phyloP scores from a whole-genome alignment of 1,140 invertebrate species.

The Leptopilina clavipes region DNA sequence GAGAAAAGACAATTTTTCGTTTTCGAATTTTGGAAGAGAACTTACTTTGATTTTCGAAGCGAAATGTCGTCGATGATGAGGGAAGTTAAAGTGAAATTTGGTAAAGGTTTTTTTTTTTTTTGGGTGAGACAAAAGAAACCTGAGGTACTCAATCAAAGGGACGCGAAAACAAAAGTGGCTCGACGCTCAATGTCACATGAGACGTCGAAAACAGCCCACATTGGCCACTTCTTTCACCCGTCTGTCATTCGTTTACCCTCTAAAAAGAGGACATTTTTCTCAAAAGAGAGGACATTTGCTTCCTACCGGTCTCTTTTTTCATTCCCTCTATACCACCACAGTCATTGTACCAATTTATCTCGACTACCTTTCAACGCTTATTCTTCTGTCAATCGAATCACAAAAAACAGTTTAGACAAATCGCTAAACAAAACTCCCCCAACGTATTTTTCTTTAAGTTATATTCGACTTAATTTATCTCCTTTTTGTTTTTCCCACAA shows the following conservation, averaged over 20 bases:
- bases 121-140: slow-evolving; percentile 56
- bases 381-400: slow-evolving; percentile 18
- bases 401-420: slow-evolving; percentile 23
- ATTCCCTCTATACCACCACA: neutral
- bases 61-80: neutral
- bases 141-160: slow-evolving; percentile 71
- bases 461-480: neutral
- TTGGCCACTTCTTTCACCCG: slow-evolving; percentile 76
- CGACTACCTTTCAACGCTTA: neutral
- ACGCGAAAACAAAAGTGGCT: slow-evolving; percentile 69
- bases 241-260: slow-evolving; percentile 68
- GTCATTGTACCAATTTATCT: slow-evolving; percentile 38
- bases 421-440: neutral
- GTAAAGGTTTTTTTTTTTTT: slow-evolving; percentile 43
- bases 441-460: neutral
- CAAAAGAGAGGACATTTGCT: slow-evolving; percentile 62
- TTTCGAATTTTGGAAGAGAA: too few species aligned
- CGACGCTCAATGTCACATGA: slow-evolving; percentile 72
- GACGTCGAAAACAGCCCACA: slow-evolving; percentile 74
- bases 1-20: too few species aligned
- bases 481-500: neutral
- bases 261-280: slow-evolving; percentile 62
- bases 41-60: neutral
- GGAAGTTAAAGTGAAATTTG: slow-evolving; percentile 49
- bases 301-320: slow-evolving; percentile 47